phyloP scores from a whole-genome alignment of 53 echinoderm and acorn worm species.

The Crossaster papposus region DNA sequence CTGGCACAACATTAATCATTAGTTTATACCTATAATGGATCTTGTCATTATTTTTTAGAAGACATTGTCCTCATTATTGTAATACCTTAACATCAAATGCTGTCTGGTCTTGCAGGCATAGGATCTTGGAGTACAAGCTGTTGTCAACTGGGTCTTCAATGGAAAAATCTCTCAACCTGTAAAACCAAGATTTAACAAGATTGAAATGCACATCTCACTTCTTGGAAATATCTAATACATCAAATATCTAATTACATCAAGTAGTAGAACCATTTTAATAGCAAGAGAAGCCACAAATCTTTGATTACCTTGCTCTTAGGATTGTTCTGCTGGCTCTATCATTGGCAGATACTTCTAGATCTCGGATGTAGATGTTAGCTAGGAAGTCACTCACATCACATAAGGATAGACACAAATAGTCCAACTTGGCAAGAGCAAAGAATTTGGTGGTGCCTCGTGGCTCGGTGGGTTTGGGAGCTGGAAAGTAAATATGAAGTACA shows the following conservation, averaged over 20 bases:
- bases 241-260: too few species aligned
- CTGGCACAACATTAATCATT: neutral
- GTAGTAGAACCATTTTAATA: neutral
- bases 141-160: slow-evolving; percentile 82
- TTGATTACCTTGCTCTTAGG: slow-evolving; percentile 77
- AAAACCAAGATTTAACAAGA: neutral
- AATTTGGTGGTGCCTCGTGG: slow-evolving; percentile 77
- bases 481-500: neutral
- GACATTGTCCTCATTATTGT: neutral
- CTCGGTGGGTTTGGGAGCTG: slow-evolving; percentile 25
- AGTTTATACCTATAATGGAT: neutral
- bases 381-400: slow-evolving; percentile 83
- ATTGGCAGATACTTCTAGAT: slow-evolving; percentile 77
- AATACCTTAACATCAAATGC: slow-evolving; percentile 94
- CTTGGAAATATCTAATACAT: too few species aligned
- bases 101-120: slow-evolving; percentile 95
- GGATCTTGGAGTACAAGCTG: slow-evolving; percentile 80
- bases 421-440: slow-evolving; percentile 79
- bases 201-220: neutral
- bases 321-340: slow-evolving; percentile 83
- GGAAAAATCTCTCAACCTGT: slow-evolving; percentile 86
- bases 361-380: slow-evolving; percentile 83
- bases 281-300: neutral
- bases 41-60: too few species aligned
- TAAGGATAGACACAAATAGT: slow-evolving; percentile 84